Evolutionary conservation across 2,113 vertebrate genomes (phyloP).

Genomic region (Rissa tridactyla): DNA sequence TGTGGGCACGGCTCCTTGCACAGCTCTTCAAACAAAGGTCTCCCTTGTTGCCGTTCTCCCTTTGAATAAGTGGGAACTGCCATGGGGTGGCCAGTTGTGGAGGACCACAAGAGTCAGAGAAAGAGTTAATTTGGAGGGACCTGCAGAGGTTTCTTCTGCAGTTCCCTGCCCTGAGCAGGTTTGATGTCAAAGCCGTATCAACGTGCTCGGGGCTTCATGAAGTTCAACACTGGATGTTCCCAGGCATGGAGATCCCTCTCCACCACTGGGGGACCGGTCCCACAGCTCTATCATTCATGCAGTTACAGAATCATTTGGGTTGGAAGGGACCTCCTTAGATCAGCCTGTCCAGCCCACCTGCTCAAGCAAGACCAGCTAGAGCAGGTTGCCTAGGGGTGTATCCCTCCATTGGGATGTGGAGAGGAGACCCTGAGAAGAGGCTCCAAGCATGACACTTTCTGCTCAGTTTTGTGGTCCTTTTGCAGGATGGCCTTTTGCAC

Average conservation of each 20-base stretch:
- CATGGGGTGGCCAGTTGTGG: no score
- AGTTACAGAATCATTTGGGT: neutral
- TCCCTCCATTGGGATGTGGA: neutral
- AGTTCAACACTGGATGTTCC: neutral
- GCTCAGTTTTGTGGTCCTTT: neutral
- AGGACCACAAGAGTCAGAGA: neutral
- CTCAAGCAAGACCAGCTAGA: neutral
- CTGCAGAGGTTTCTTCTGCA: neutral
- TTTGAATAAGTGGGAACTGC: neutral
- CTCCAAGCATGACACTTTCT: neutral
- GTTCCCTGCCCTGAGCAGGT: neutral
- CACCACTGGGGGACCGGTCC: neutral
- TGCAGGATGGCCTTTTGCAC: slow-evolving; percentile 91
- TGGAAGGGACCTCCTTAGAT: neutral
- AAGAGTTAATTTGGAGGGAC: neutral
- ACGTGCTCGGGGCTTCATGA: neutral
- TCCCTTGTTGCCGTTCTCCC: neutral
- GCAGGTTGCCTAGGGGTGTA: neutral
- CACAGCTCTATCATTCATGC: neutral
- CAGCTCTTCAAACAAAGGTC: neutral
- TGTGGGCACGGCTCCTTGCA: fast-evolving
- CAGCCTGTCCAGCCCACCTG: neutral
- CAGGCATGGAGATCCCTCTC: neutral
- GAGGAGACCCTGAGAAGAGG: neutral
- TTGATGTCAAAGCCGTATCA: neutral